Base-by-base conservation (phyloP, 2,797 vertebrate genomes). In the Lacerta viridis region DNA sequence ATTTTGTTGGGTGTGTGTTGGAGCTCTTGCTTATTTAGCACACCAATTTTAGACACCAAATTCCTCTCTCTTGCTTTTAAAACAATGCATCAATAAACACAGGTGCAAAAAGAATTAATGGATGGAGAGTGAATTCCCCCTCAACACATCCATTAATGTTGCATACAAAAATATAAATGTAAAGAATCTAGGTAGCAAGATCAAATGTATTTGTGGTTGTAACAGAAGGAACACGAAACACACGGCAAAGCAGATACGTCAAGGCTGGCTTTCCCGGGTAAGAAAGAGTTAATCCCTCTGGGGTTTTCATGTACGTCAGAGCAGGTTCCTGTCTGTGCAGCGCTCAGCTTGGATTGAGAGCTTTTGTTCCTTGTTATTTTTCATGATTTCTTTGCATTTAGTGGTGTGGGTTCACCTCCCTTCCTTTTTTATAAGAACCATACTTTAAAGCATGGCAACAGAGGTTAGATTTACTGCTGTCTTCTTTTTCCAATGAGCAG, bases 341-440 rank as follows among this genome's bases (percentile, higher is more conserved):
- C 85, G 92, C 95, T 96, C 94, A 95, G 94, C 94, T 95, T 93
- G 94, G 92, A 94, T 92, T 91, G 95, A 96, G 94, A 96, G 96
- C 96, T 96, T 95, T 97, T 94, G 95, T 96, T 94, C 93, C 96
- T 95, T 86, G 92, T 95, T 96, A 94, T 95, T 94, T 95, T 96
- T 94, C 94, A 94, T 92, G 80, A 91, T 94, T 95, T 94, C 93
- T 96, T 96, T 93, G 93, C 89, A 93, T 96, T 95, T 93, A 92
- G 92, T 88, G 95, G 89, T 95, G 92, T 93, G 94, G 93, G 61
- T 50, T 69, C 23, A 4, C 13, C 77, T 18, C 33, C 25, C 39
- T 91, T 91, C 88, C 91, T 83, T 86, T 88, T 85, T 90, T 84
- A 91, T 85, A 79, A 80, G 94, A 91, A 29, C n/a, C 76, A 92